Base-by-base conservation (phyloP, 2,797 vertebrate species). In the Falco berigora region DNA sequence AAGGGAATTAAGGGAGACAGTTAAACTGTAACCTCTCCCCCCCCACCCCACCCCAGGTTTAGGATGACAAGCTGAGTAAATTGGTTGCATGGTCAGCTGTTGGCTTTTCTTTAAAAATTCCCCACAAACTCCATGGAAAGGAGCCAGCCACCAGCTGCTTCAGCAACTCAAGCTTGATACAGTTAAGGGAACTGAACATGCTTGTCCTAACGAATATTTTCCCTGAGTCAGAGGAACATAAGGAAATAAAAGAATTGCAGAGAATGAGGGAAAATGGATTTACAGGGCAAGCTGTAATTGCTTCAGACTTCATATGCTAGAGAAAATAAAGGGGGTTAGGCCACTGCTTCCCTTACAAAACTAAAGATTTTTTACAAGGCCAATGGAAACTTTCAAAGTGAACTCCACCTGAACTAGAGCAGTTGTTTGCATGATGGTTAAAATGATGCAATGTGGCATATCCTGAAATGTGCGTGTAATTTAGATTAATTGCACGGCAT, bases 401-500 rank as follows among this genome's bases (percentile, higher is more conserved):
- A 97, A 95, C 94, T 96, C 67, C 23, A 63, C 66, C 94, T 96
- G 93, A 96, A 94, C 91, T 28, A 20, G 50, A 68, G 52, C 16
- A 92, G 73, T 56, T 78, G 76, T 86, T 80, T 89, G 53, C 49
- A 24, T n/a, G 49, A 94, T 19, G 61, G 86, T 58, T 91, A 78
- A 75, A 93, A 71, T 30, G 67, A 95, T 80, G n/a, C n/a, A 5
- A 11, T 8, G 69, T 96, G 94, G 85, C 95, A 94, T 21, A 55
- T 73, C 73, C 86, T 61, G 44, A 96, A 91, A 92, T 1, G 32
- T 11, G 2, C 53, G 9, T 8, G 6, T 92, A 93, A 96, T 96
- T 94, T 75, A 77, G 73, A 97, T 96, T 96, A 97, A 97, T 95
- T 95, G 93, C 52, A 34, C 89, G 82, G 79, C 86, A 52, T 12